Evolutionary conservation across 2,113 vertebrate species (phyloP).

Genomic region (Eonycteris spelaea): DNA sequence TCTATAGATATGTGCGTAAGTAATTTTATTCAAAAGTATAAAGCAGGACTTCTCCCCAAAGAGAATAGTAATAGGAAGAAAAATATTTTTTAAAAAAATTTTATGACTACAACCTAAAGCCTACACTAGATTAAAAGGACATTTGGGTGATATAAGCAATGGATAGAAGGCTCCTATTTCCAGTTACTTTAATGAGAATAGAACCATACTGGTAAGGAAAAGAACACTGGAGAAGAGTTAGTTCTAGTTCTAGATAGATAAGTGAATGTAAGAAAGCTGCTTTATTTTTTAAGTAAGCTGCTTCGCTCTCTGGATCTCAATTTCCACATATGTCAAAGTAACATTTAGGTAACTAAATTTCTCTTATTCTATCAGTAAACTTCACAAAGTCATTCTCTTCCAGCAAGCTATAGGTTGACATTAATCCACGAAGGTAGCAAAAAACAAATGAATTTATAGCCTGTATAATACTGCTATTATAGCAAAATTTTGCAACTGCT

Average conservation of each 20-base stretch:
- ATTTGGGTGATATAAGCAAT: background rate
- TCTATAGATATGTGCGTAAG: background rate
- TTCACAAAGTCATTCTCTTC: background rate
- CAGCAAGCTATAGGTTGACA: background rate
- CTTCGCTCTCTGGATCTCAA: background rate
- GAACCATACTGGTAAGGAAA: background rate
- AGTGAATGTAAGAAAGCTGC: background rate
- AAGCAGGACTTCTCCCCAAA: background rate
- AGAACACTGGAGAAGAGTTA: background rate
- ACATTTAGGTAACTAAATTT: background rate
- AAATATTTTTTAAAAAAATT: background rate
- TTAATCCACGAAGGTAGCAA: background rate
- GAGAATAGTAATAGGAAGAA: background rate
- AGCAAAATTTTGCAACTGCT: background rate
- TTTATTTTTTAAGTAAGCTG: background rate
- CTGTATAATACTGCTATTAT: background rate
- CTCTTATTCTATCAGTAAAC: background rate
- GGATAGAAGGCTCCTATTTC: background rate
- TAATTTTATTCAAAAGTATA: background rate
- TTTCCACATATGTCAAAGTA: background rate
- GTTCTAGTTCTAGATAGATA: background rate
- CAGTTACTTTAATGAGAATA: background rate
- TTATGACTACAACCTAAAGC: background rate
- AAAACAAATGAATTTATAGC: background rate
- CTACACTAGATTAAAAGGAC: background rate